Conservation (phyloP, 2,113 vertebrate genomes). For the Mirza zaza region DNA sequence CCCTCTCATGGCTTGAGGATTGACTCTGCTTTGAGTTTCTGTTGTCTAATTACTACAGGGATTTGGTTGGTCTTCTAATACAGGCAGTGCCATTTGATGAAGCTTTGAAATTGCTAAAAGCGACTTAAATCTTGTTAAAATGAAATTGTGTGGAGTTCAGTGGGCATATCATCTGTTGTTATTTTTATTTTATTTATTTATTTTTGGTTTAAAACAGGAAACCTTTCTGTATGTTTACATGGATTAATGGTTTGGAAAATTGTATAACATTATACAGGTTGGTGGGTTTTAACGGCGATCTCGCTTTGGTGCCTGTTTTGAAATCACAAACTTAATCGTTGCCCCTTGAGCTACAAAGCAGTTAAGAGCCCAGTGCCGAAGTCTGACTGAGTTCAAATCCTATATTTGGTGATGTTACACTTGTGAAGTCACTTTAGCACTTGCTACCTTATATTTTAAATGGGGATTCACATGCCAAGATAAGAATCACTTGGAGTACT, state of each 20-base stretch:
- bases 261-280: background rate
- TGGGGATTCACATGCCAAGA: background rate
- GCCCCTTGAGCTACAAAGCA: background rate
- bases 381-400: background rate
- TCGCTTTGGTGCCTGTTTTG: background rate
- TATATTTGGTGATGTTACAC: background rate
- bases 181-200: background rate
- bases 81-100: background rate
- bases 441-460: background rate
- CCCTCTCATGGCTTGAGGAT: rapidly evolving
- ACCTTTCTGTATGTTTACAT: background rate
- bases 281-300: background rate
- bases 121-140: background rate
- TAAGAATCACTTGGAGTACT: background rate
- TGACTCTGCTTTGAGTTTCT: background rate
- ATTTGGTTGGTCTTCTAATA: background rate
- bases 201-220: background rate
- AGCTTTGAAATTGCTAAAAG: background rate
- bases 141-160: background rate
- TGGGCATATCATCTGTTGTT: background rate
- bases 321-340: background rate
- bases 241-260: background rate
- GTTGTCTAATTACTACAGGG: background rate
- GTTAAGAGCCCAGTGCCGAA: background rate
- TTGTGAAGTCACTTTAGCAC: background rate